These are phyloP conservation scores for Setophaga coronata DNA, from an alignment of 2,113 vertebrate species.

Conservation along the genomic window DNA sequence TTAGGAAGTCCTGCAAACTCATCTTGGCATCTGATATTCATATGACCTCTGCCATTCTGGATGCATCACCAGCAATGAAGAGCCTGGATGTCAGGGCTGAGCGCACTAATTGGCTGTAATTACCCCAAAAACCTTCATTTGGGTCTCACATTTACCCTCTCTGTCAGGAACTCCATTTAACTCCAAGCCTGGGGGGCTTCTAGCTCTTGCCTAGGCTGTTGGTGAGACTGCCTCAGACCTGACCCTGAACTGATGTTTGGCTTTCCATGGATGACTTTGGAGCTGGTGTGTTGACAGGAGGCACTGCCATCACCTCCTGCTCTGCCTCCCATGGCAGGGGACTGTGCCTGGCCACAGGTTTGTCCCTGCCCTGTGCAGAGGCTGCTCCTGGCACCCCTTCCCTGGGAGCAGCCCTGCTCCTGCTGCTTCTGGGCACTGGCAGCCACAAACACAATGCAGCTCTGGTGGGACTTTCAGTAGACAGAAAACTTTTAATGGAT, in stretches of 20 bases:
- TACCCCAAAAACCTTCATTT: neutral
- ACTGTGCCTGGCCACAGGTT: neutral
- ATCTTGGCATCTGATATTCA: neutral
- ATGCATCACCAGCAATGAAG: neutral
- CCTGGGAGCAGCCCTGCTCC: neutral
- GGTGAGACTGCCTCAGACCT: neutral
- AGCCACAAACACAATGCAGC: neutral
- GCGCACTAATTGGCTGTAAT: neutral
- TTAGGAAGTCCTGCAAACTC: neutral
- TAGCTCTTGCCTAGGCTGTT: neutral
- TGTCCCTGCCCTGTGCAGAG: neutral
- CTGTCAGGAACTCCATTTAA: neutral
- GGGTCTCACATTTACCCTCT: neutral
- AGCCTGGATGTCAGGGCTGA: neutral
- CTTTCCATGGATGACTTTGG: neutral
- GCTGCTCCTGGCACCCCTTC: neutral
- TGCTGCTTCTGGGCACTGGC: neutral
- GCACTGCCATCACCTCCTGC: neutral
- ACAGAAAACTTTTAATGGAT: neutral
- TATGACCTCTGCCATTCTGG: neutral
- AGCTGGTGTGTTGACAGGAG: neutral
- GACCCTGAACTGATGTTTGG: neutral
- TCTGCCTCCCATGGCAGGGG: rapidly evolving
- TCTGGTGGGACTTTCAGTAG: neutral
- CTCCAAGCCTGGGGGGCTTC: rapidly evolving